Evolutionary conservation across 2,113 vertebrate species (phyloP).

Genomic region (Anarhynchus alexandrinus): DNA sequence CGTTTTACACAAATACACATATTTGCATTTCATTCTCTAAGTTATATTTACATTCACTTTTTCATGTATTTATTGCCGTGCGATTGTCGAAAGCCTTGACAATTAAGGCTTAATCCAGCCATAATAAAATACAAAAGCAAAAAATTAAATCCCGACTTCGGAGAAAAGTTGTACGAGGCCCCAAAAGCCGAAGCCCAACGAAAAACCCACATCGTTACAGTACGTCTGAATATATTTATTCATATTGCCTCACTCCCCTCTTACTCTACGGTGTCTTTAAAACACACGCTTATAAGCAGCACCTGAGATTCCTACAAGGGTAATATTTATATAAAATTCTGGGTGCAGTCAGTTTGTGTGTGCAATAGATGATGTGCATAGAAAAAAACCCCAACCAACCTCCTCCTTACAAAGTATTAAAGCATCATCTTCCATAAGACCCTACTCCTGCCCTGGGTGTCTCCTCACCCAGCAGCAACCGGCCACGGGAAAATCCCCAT

Average conservation of each 20-base stretch:
- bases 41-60: background rate
- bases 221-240: background rate
- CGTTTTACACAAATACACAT: background rate
- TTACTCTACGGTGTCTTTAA: background rate
- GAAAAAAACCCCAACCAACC: background rate
- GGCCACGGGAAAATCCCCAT: background rate
- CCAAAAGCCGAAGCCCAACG: background rate
- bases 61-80: background rate
- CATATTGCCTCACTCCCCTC: background rate
- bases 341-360: background rate
- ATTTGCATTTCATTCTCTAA: background rate
- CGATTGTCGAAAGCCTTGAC: background rate
- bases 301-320: background rate
- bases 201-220: background rate
- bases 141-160: background rate
- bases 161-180: background rate
- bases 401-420: background rate
- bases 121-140: background rate
- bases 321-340: background rate
- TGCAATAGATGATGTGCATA: background rate
- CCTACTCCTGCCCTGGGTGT: fast-evolving
- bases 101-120: background rate
- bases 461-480: background rate
- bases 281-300: background rate
- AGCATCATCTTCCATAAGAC: background rate